phyloP scores from a whole-genome alignment of 1,140 invertebrate genomes.

The Anastatus disparis region DNA sequence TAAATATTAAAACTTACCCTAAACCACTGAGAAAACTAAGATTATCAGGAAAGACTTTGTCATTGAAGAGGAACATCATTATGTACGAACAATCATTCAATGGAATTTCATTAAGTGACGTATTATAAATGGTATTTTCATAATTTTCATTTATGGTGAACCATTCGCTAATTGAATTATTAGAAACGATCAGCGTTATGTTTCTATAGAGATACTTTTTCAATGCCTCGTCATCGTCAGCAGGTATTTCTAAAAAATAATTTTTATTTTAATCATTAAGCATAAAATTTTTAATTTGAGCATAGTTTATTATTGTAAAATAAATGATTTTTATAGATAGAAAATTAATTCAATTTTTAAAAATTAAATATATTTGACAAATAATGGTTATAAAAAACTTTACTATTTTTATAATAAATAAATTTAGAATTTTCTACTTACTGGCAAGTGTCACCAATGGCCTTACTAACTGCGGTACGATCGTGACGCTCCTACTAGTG shows the following conservation, averaged over 20 bases:
- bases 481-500: conserved; percentile 78
- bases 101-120: conserved; percentile 70
- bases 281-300: not conserved
- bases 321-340: not conserved
- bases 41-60: conserved; percentile 91
- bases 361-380: not conserved
- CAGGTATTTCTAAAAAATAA: conserved; percentile 3
- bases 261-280: not conserved
- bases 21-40: conserved; percentile 92
- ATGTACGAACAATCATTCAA: conserved; percentile 76
- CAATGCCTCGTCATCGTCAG: conserved; percentile 42
- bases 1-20: conserved; percentile 79
- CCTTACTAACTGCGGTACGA: conserved; percentile 73
- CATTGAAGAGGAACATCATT: conserved; percentile 90
- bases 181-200: conserved; percentile 50
- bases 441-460: conserved; percentile 26
- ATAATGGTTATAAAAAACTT: not conserved
- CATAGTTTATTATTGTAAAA: not conserved
- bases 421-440: conserved; percentile 40
- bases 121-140: conserved; percentile 55
- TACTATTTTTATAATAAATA: no score
- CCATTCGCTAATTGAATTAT: conserved; percentile 70
- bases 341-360: not conserved
- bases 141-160: conserved; percentile 85
- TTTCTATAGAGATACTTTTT: conserved; percentile 63